A percentile compares a stretch with the other conserved stretches of the same genome.
Conservation (phyloP, 2,113 vertebrate species). For the Zosterops lateralis region DNA sequence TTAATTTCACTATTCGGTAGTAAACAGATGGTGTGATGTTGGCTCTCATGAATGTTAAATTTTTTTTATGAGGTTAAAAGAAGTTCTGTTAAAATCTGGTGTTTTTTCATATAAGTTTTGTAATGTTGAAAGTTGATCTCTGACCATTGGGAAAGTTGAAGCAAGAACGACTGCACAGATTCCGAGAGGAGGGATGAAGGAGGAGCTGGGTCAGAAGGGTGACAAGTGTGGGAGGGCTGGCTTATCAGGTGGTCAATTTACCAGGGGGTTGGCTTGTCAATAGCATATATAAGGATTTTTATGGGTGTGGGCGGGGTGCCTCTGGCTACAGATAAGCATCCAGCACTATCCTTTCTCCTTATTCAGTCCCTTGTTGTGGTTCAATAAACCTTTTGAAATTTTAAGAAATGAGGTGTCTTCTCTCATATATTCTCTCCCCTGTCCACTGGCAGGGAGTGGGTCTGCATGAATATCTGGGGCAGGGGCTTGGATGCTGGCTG, state of each 20-base stretch:
- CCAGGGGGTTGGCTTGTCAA: background rate
- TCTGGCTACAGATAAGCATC: background rate
- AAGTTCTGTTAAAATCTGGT: background rate
- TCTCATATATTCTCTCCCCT: background rate
- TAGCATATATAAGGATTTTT: background rate
- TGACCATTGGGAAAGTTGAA: background rate
- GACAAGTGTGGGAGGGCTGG: background rate
- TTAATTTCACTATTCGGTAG: background rate
- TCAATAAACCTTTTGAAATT: background rate
- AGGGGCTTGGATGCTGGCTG: background rate
- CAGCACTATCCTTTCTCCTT: background rate
- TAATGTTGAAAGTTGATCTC: background rate
- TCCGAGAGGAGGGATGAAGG: background rate
- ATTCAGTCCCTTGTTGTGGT: background rate
- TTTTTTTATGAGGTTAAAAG: background rate
- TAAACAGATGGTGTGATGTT: accelerated
- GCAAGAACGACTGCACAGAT: background rate
- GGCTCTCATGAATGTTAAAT: background rate
- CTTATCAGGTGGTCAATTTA: background rate
- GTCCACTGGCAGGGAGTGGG: background rate
- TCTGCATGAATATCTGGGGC: background rate
- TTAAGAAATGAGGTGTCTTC: accelerated
- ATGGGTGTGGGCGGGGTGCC: background rate
- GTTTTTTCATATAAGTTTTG: background rate
- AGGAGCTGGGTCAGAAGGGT: background rate